A percentile compares a stretch with the other conserved stretches of the same genome.
Conservation (phyloP, 2,113 vertebrate genomes). For the Suricata suricatta region DNA sequence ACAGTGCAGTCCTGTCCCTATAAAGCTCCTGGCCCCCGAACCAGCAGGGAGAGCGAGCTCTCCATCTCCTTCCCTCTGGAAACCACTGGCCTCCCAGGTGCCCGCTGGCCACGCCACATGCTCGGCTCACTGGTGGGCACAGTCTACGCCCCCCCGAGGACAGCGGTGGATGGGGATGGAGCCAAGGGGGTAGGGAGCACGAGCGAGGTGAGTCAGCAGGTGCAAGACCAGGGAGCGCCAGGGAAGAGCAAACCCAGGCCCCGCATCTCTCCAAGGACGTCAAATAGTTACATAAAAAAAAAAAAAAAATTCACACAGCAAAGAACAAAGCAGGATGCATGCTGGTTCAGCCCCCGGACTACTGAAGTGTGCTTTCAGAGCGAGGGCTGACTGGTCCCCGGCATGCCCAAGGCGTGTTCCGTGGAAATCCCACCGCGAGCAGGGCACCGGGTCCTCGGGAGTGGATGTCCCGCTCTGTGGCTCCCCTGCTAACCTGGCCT, state of each 20-base stretch:
- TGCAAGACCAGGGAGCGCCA: accelerated
- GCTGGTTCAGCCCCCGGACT: accelerated
- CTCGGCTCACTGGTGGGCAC: background rate
- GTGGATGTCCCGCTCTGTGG: background rate
- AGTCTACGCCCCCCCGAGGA: background rate
- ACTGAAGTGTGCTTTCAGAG: background rate
- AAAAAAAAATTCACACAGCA: background rate
- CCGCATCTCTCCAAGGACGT: background rate
- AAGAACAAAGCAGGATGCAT: background rate
- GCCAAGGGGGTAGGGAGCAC: background rate
- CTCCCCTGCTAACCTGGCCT: conserved; percentile 34
- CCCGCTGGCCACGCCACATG: accelerated
- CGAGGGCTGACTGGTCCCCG: background rate
- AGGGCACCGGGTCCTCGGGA: background rate
- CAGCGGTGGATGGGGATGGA: background rate
- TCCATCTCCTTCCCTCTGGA: background rate
- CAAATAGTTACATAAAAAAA: background rate
- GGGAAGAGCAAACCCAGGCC: background rate
- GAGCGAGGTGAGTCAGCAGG: background rate
- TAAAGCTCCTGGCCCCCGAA: background rate
- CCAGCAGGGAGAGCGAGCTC: background rate
- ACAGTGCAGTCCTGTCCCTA: background rate
- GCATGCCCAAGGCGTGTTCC: background rate
- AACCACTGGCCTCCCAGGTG: background rate
- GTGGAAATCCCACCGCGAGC: background rate